A percentile compares a stretch with the other conserved stretches of the same genome.
phyloP scores from a whole-genome alignment of 92 coral and sea anemone species.

The Paramuricea clavata region DNA sequence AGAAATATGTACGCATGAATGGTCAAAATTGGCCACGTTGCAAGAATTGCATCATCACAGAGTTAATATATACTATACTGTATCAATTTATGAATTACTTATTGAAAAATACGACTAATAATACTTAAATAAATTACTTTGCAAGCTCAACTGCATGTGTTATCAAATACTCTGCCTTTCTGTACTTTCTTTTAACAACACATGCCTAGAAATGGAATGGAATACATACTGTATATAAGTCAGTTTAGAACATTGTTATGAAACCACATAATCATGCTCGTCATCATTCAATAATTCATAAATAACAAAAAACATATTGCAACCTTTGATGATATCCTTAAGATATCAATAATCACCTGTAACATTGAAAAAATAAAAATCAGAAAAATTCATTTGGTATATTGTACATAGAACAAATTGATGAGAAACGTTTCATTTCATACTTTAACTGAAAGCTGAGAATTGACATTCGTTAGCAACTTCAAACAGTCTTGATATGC shows the following conservation, averaged over 20 bases:
- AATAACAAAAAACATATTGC: neutral
- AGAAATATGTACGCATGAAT: too few relatives aligned
- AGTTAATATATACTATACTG: too few relatives aligned
- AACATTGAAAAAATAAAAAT: neutral
- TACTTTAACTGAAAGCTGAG: slow-evolving; percentile 82
- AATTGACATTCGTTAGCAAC: slow-evolving; percentile 71
- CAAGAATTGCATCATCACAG: too few relatives aligned
- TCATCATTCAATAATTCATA: too few relatives aligned
- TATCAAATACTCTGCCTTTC: slow-evolving; percentile 88
- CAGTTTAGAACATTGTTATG: too few relatives aligned
- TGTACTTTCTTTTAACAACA: slow-evolving; percentile 95
- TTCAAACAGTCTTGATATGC: slow-evolving; percentile 76
- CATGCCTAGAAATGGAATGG: slow-evolving; percentile 94
- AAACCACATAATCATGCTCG: too few relatives aligned
- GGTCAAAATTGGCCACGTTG: too few relatives aligned
- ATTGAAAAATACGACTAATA: too few relatives aligned
- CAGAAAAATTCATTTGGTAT: neutral
- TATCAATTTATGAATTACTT: too few relatives aligned
- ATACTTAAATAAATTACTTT: slow-evolving; percentile 67
- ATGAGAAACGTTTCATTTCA: neutral
- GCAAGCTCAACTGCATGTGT: slow-evolving; percentile 92
- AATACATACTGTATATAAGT: too few relatives aligned
- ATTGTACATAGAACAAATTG: too few relatives aligned
- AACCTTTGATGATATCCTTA: slow-evolving; percentile 96
- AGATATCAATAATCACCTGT: slow-evolving; percentile 90